phyloP scores from a whole-genome alignment of 2,888 invertebrate species.

The Elgonia sp. region DNA sequence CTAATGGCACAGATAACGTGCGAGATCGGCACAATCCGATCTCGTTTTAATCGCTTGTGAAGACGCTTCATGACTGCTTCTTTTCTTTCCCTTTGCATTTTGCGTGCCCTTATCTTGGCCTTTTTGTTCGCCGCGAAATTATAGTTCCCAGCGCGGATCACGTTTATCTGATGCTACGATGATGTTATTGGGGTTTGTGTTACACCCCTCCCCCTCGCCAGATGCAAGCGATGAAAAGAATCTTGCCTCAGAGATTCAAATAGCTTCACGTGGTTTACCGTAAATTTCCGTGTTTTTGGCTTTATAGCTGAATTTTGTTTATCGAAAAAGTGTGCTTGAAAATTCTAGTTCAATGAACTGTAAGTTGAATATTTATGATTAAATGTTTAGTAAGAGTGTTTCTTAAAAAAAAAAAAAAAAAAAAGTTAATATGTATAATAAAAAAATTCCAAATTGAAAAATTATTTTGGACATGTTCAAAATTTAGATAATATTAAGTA shows the following conservation, averaged over 20 bases:
- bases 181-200: constrained; percentile 51
- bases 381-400: no score
- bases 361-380: no score
- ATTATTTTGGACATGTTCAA: no score
- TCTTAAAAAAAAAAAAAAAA: no score
- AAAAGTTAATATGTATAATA: no score
- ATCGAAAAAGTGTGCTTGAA: no score
- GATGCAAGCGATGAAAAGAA: not conserved
- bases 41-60: constrained; percentile 39
- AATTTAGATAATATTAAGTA: no score
- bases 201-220: constrained; percentile 20
- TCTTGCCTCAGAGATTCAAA: not conserved
- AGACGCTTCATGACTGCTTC: constrained; percentile 15
- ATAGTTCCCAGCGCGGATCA: constrained; percentile 9
- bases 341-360: no score
- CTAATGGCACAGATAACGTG: constrained; percentile 55
- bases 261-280: not conserved
- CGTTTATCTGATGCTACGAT: constrained; percentile 40
- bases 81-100: not conserved
- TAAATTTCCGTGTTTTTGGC: not conserved
- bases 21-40: constrained; percentile 53
- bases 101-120: constrained; percentile 20
- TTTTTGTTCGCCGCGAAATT: constrained; percentile 25
- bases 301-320: no score
- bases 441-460: no score